Evolutionary conservation across 2,113 vertebrate species (phyloP), one percentile per base, ranked within the genome.

Genomic region (Speoplatyrhinus poulsoni): DNA sequence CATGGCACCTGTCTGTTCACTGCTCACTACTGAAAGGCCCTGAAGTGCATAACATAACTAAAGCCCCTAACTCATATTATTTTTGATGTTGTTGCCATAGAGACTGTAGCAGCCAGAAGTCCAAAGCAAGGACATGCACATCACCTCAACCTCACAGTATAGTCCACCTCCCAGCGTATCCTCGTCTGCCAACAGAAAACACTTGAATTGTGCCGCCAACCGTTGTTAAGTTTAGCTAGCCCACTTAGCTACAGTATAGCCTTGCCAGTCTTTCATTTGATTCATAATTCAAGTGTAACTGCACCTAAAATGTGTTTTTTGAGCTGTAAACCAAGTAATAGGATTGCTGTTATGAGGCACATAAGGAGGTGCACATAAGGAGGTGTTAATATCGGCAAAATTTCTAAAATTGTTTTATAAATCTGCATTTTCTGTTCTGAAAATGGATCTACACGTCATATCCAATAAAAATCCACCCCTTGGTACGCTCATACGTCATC

Each of bases 251-350:
- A 19, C 1, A 19, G 19, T 19, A 5, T 8, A 53, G 12, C 52
- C 13, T 73, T 67, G 73, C 16, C 47, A 72, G 71, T 76, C 60
- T 71, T 50, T 58, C 48, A 19, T 19, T 60, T 50, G 67, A 17
- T 67, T 26, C 26, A 26, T 26, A 26, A 3, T 26, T 26, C 26
- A 26, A 26, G 26, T 26, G 26, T 3, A 26, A 26, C 26, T 26
- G 26, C 26, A 26, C 26, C 26, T 26, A 26, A 26, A 26, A 26
- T 26, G 26, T 26, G 26, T 26, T 26, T 26, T 19, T 19, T 19
- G 19, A 19, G 19, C 19, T 19, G 19, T 19, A 19, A 19, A 19
- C 19, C 19, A 19, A 19, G 19, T 19, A 19, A 19, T 19, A 19
- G 19, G 19, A 19, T 19, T 19, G 19, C 19, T 1, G 19, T 3